phyloP scores from a whole-genome alignment of 2,113 vertebrate species.

The Eurystomus gularis region DNA sequence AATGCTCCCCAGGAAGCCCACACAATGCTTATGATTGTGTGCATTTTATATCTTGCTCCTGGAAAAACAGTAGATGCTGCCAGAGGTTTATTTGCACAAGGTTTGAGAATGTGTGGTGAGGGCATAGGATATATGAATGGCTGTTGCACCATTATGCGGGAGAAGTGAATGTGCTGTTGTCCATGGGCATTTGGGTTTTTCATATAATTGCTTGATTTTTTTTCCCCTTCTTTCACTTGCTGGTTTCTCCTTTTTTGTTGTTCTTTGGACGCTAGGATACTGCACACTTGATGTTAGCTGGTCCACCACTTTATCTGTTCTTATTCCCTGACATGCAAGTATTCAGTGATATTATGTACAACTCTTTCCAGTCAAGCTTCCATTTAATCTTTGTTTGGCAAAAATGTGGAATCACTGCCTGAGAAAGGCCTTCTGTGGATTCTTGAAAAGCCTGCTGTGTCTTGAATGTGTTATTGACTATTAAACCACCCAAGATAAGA shows the following conservation, averaged over 20 bases:
- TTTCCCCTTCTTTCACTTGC: background rate
- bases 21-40: background rate
- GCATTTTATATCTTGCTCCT: background rate
- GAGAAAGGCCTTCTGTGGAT: background rate
- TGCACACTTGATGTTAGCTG: background rate
- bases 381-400: background rate
- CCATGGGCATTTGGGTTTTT: background rate
- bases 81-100: background rate
- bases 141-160: background rate
- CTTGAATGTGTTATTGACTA: background rate
- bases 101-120: background rate
- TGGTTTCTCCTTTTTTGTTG: background rate
- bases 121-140: background rate
- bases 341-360: background rate
- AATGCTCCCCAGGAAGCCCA: background rate
- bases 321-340: background rate
- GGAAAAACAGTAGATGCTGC: background rate
- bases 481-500: background rate
- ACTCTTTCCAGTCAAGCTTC: background rate
- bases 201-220: background rate
- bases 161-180: background rate
- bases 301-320: background rate
- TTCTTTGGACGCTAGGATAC: background rate
- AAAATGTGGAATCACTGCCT: background rate
- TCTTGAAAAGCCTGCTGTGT: background rate